Base-by-base conservation (phyloP, 2,797 vertebrate species). In the Peromyscus eremicus region DNA sequence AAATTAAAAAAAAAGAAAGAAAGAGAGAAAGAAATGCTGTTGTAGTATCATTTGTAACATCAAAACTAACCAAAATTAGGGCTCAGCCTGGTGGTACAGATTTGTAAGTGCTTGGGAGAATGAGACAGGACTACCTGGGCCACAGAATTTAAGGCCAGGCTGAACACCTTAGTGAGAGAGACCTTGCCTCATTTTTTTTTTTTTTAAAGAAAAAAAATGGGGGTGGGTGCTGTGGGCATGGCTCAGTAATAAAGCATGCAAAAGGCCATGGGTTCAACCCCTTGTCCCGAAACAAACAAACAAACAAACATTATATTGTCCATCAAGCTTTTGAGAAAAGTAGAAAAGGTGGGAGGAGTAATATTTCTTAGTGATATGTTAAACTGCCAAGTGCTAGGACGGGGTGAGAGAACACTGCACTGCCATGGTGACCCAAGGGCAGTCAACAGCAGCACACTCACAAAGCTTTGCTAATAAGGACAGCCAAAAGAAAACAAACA, bases 401-500 rank as follows among this genome's bases (percentile, higher is more conserved):
- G 73, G 11, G 55, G 37, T 32, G 7, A 76, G 10, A 32, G 2
- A 66, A 49, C 43, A 60, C 55, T 79, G 62, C 25, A 80, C 13
- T 46, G 49, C 16, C 81, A n/a, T 86, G 64, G 64, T 27, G 13
- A 52, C 66, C 64, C 46, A 0, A 10, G 46, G 64, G 52, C 60
- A 62, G 66, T 92, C 79, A 87, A 84, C 0, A 92, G 52, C 17
- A 0, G 84, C 68, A 46, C 29, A 62, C 49, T 91, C 70, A 81
- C 40, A 86, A 83, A 86, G 55, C n/a, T 46, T 62, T 86, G 62
- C 60, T 85, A 79, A 82, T 60, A 29, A 71, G 32, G 46, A 92
- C 86, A 73, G 27, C 13, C 55, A 71, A 93, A 95, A 92, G 34
- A 84, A 93, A 94, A 93, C 27, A 32, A 96, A 94, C 94, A 97